Evolutionary conservation across 2,888 invertebrate species (phyloP).

Genomic region (Torymus tubicola): DNA sequence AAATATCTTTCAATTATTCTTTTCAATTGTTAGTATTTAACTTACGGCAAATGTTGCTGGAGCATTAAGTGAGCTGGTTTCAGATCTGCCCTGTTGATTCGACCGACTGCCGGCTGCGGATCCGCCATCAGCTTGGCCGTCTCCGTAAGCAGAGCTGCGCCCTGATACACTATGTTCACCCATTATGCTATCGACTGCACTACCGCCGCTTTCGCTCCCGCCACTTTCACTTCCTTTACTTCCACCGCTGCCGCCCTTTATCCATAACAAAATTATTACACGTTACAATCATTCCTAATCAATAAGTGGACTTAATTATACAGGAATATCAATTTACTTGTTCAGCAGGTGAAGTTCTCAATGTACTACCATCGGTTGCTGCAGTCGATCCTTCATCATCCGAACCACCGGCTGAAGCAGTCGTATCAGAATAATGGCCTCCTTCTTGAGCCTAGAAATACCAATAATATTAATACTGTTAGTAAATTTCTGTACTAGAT

Average conservation of each 20-base stretch:
- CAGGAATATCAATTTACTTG: slow-evolving; percentile 76
- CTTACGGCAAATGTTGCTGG: slow-evolving; percentile 76
- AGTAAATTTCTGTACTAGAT: too few relatives aligned
- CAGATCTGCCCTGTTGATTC: slow-evolving; percentile 78
- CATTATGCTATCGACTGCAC: slow-evolving; percentile 93
- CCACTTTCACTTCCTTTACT: slow-evolving; percentile 77
- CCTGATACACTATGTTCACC: slow-evolving; percentile 93
- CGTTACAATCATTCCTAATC: background rate
- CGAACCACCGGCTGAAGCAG: slow-evolving; percentile 91
- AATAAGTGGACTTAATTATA: too few relatives aligned
- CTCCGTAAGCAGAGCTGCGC: slow-evolving; percentile 93
- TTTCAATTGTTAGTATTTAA: slow-evolving; percentile 36
- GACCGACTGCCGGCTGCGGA: slow-evolving; percentile 70
- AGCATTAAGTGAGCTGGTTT: slow-evolving; percentile 79
- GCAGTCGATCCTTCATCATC: slow-evolving; percentile 97
- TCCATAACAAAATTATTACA: slow-evolving; percentile 34
- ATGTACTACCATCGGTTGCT: slow-evolving; percentile 94
- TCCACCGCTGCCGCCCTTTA: slow-evolving; percentile 77
- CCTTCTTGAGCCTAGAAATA: slow-evolving; percentile 53
- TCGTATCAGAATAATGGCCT: slow-evolving; percentile 87
- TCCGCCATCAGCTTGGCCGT: slow-evolving; percentile 80
- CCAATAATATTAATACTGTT: background rate
- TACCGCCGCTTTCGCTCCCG: slow-evolving; percentile 93
- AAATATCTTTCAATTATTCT: background rate
- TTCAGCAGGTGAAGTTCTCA: slow-evolving; percentile 90